phyloP scores from a whole-genome alignment of 1,140 invertebrate species.

The Agrypnia vestita region DNA sequence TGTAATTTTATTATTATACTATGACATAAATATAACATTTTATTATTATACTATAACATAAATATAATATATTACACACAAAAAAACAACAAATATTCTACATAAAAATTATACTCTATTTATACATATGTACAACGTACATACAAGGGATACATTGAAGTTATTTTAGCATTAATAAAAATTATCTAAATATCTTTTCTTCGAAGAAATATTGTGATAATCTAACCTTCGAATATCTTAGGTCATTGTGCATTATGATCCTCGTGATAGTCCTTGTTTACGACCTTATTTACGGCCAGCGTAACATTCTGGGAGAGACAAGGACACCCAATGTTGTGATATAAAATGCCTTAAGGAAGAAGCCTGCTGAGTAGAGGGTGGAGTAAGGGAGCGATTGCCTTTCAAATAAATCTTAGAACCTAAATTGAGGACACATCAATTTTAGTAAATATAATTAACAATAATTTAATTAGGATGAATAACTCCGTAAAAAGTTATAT shows the following conservation, averaged over 20 bases:
- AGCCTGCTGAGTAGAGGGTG: neutral
- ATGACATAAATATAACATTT: too few species aligned
- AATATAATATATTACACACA: too few species aligned
- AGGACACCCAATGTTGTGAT: constrained; percentile 37
- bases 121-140: too few species aligned
- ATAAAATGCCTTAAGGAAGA: constrained; percentile 26
- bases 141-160: too few species aligned
- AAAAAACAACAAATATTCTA: too few species aligned
- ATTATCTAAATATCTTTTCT: too few species aligned
- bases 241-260: constrained; percentile 24
- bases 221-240: neutral
- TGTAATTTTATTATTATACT: too few species aligned
- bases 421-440: neutral
- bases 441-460: neutral
- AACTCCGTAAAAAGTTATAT: too few species aligned
- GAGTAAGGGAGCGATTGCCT: neutral
- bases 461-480: too few species aligned
- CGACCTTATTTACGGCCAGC: constrained; percentile 26
- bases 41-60: too few species aligned
- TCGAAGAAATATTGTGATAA: neutral
- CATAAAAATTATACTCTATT: too few species aligned
- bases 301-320: constrained; percentile 16
- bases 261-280: constrained; percentile 25
- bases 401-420: neutral
- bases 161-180: too few species aligned